Evolutionary conservation across 2,888 invertebrate genomes (phyloP), one percentile per base, ranked within the genome.

Genomic region (Lampropteryx suffumata): DNA sequence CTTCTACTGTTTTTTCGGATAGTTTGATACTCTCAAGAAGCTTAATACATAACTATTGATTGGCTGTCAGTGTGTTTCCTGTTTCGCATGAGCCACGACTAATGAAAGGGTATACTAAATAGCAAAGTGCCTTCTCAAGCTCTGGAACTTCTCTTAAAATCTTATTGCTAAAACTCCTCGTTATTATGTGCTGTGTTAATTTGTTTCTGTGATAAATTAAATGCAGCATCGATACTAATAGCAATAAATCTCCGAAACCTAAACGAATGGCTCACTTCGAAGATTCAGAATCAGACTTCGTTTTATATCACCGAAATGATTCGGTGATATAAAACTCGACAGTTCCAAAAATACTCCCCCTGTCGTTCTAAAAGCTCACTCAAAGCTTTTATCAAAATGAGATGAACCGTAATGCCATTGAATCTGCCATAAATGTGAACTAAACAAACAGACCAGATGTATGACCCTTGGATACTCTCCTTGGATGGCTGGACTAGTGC

Each of bases 401-500:
- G 59, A 64, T 63, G 57, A 62, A 53, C 58, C n/a, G n/a, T n/a
- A 59, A 62, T 61, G 61, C 40, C 35, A 55, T 62, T 58, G 59
- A 65, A 62, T 70, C 62, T 59, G 47, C 57, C 59, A 55, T 59
- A 55, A 62, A 59, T 56, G 57, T 55, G 62, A 65, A 57, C 59
- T 59, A 62, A 64, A 66, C 64, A 65, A 68, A 56, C 59, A 57
- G 53, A 45, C 49, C 44, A 55, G 52, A 61, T 43, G 40, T 29
- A 60, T 66, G 72, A 73, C 72, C 74, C 71, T 62, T n/a, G n/a
- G n/a, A n/a, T n/a, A n/a, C 64, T 53, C 46, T 33, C 29, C 35
- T 33, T 29, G 30, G 13, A 45, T 1, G 9, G 17, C 8, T 37
- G 21, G 33, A 34, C 24, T 37, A 82, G 82, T 82, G 57, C 64